Evolutionary conservation across 1,140 invertebrate genomes (phyloP).

Genomic region (Diorhabda sublineata): DNA sequence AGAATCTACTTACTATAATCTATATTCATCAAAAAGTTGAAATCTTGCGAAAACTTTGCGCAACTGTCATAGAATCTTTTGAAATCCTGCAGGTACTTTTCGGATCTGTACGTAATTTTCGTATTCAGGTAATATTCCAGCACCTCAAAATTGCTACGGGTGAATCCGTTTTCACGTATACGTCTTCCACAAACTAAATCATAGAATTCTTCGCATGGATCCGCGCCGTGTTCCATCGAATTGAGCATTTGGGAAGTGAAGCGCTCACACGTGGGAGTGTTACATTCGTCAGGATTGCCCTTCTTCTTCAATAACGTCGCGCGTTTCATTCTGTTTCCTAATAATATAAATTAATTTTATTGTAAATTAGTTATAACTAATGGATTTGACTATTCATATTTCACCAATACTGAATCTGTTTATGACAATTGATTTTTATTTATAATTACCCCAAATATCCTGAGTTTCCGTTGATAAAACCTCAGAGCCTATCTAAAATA

Average conservation of each 20-base stretch:
- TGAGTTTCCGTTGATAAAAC: no score
- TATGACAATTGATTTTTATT: no score
- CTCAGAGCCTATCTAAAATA: no score
- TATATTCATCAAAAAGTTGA: background rate
- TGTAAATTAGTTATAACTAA: no score
- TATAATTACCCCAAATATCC: no score
- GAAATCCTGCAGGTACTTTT: background rate
- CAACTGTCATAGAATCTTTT: background rate
- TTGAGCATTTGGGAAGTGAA: background rate
- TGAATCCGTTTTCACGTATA: background rate
- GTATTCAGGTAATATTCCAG: background rate
- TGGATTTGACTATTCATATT: no score
- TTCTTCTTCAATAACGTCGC: no score
- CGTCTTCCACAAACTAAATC: constrained; percentile 8
- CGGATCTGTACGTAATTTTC: background rate
- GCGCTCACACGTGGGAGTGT: background rate
- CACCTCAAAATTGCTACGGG: background rate
- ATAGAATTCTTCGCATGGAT: constrained; percentile 9
- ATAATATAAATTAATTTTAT: no score
- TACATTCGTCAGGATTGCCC: background rate
- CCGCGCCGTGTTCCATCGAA: background rate
- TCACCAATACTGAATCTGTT: no score
- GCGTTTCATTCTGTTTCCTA: no score
- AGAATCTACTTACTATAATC: background rate
- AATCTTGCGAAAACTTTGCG: background rate